These are phyloP conservation scores for Sericinus montela DNA, from an alignment of 2,888 invertebrate species.

Conservation along the genomic window DNA sequence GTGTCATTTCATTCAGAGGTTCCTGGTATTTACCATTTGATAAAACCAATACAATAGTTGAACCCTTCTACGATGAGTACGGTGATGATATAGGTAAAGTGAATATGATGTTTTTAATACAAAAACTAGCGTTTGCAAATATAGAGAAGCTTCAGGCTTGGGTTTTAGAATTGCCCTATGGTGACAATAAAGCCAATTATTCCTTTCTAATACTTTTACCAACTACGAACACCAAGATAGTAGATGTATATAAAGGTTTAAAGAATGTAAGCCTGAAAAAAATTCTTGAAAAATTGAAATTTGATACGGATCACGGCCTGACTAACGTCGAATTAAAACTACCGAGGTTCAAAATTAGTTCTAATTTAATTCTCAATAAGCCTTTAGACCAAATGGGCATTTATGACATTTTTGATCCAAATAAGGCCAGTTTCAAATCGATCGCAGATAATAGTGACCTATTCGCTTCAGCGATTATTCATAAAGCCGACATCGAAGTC, in stretches of 20 bases:
- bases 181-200: slow-evolving; percentile 48
- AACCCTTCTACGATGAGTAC: slow-evolving; percentile 79
- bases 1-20: slow-evolving; percentile 85
- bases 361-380: slow-evolving; percentile 77
- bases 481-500: slow-evolving; percentile 85
- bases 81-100: slow-evolving; percentile 71
- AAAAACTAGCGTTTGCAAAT: slow-evolving; percentile 75
- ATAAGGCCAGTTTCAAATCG: slow-evolving; percentile 72
- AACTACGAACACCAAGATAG: slow-evolving; percentile 62
- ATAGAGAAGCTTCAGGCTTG: slow-evolving; percentile 75
- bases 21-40: slow-evolving; percentile 83
- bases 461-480: slow-evolving; percentile 80
- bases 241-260: slow-evolving; percentile 70
- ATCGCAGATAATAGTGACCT: slow-evolving; percentile 69
- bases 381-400: slow-evolving; percentile 82
- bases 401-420: slow-evolving; percentile 79
- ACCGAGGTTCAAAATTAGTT: slow-evolving; percentile 79
- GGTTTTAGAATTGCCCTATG: slow-evolving; percentile 83
- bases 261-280: slow-evolving; percentile 57
- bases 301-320: slow-evolving; percentile 67
- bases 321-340: slow-evolving; percentile 80
- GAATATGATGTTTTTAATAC: slow-evolving; percentile 85
- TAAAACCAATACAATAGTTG: slow-evolving; percentile 63
- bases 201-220: slow-evolving; percentile 83
- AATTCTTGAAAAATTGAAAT: slow-evolving; percentile 66